phyloP scores from a whole-genome alignment of 2,797 vertebrate genomes.

The Gallinago stenura region DNA sequence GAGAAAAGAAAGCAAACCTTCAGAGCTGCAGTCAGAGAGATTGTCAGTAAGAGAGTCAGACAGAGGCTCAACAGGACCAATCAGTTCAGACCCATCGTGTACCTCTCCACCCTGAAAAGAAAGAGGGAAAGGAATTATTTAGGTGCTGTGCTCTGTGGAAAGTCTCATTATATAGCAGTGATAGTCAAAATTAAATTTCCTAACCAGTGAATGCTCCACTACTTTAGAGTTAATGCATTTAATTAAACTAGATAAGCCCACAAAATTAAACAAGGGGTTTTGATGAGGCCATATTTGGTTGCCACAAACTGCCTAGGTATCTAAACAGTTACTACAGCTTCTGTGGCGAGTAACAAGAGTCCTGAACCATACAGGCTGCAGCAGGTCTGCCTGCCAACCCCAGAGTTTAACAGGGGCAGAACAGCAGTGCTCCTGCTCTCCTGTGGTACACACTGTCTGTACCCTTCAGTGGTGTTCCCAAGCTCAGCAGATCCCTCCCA shows the following conservation, averaged over 20 bases:
- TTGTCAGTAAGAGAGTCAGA: constrained; percentile 87
- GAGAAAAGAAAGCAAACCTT: constrained; percentile 81
- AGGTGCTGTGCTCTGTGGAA: neutral
- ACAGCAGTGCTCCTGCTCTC: neutral
- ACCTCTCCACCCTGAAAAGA: constrained; percentile 90
- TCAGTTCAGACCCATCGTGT: constrained; percentile 94
- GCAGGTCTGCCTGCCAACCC: neutral
- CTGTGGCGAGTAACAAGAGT: neutral
- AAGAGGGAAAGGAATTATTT: neutral
- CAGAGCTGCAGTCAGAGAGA: constrained; percentile 91
- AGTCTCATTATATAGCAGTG: neutral
- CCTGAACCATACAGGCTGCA: neutral
- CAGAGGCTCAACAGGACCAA: constrained; percentile 91
- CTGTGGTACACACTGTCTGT: neutral
- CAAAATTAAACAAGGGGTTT: neutral
- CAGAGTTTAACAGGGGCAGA: neutral
- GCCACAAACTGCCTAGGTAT: neutral
- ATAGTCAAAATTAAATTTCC: neutral
- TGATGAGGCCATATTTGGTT: neutral
- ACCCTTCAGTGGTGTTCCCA: neutral
- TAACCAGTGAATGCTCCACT: neutral
- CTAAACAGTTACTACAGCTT: neutral
- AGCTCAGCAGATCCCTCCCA: neutral
- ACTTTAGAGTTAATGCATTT: neutral
- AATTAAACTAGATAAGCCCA: neutral